Conservation (phyloP, 2,888 invertebrate genomes). For the Anthophora plumipes region DNA sequence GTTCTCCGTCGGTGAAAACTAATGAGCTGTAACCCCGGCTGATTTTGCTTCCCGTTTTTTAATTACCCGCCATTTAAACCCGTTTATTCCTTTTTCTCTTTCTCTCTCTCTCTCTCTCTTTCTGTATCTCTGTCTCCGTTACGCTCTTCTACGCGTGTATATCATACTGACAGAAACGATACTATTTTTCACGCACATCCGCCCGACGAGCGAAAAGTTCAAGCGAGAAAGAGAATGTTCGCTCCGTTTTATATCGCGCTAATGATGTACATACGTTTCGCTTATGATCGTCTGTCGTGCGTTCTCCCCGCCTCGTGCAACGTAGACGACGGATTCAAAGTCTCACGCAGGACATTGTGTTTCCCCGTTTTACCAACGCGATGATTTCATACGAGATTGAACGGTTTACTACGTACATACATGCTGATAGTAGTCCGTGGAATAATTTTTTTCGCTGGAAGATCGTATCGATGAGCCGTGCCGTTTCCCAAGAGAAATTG, state of each 20-base stretch:
- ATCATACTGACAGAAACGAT: slow-evolving; percentile 37
- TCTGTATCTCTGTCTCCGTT: neutral
- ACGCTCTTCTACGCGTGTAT: neutral
- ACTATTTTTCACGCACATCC: slow-evolving; percentile 45
- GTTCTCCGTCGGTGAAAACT: slow-evolving; percentile 59
- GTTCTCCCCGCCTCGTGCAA: neutral
- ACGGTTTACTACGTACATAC: neutral
- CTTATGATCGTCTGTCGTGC: slow-evolving; percentile 32
- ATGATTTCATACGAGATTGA: neutral
- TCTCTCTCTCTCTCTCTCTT: neutral
- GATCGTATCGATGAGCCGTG: neutral
- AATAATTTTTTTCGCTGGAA: neutral
- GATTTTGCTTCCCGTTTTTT: slow-evolving; percentile 72
- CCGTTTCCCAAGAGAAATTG: neutral
- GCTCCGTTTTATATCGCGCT: slow-evolving; percentile 59
- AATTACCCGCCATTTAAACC: slow-evolving; percentile 73
- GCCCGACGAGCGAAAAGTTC: slow-evolving; percentile 16
- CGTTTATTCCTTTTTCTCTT: slow-evolving; percentile 19
- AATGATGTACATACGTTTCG: slow-evolving; percentile 68
- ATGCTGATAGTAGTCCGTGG: too few species aligned
- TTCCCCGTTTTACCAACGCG: neutral
- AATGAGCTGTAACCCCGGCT: slow-evolving; percentile 75
- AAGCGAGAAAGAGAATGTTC: neutral
- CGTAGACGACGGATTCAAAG: slow-evolving; percentile 6
- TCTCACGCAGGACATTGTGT: neutral